Conservation (phyloP, 2,888 invertebrate genomes). For the Liopterus haemorrhoidalis region DNA sequence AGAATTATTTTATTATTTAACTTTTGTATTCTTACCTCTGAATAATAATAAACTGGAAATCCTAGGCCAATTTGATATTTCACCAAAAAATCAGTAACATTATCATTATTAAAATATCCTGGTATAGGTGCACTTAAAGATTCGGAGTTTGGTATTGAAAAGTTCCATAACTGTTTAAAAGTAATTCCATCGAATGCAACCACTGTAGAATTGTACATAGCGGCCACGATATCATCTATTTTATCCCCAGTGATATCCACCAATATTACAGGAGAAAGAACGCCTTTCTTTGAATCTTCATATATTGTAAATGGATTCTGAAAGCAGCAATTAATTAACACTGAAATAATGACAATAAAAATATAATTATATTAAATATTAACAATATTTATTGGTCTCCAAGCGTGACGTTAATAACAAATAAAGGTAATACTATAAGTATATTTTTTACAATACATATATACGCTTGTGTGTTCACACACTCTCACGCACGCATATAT, state of each 20-base stretch:
- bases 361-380: slow-evolving; percentile 22
- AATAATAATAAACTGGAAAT: slow-evolving; percentile 68
- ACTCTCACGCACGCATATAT: no score
- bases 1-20: slow-evolving; percentile 6
- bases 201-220: slow-evolving; percentile 66
- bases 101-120: slow-evolving; percentile 71
- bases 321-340: slow-evolving; percentile 30
- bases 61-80: slow-evolving; percentile 62
- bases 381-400: slow-evolving; percentile 17
- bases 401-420: not conserved
- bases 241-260: slow-evolving; percentile 68
- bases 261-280: slow-evolving; percentile 61
- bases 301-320: slow-evolving; percentile 53
- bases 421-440: no score
- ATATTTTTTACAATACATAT: no score
- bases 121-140: slow-evolving; percentile 71
- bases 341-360: slow-evolving; percentile 15
- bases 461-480: no score
- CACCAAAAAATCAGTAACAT: slow-evolving; percentile 71
- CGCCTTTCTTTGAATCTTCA: slow-evolving; percentile 57
- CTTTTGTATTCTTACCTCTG: slow-evolving; percentile 51
- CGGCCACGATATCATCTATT: slow-evolving; percentile 64
- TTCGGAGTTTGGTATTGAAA: slow-evolving; percentile 59
- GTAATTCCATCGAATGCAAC: slow-evolving; percentile 66
- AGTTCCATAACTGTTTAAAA: slow-evolving; percentile 67